These are phyloP conservation scores for Coregonus suidteri DNA, from an alignment of 2,797 vertebrate genomes.

Conservation along the genomic window DNA sequence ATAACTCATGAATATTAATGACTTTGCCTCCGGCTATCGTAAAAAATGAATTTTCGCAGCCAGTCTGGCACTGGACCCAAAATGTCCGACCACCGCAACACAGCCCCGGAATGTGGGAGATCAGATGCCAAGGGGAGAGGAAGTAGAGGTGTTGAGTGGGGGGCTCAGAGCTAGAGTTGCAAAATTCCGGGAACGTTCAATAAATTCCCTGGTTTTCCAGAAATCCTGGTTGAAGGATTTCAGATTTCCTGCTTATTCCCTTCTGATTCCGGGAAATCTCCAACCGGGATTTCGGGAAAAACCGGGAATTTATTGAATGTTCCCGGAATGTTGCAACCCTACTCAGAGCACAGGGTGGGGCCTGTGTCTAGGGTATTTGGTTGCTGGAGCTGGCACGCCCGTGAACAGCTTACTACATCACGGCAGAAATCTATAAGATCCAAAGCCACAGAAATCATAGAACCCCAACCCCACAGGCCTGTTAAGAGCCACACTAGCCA, in stretches of 20 bases:
- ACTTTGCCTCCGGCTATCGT: no score
- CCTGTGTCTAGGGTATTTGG: not conserved
- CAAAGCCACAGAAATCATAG: not conserved
- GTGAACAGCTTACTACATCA: not conserved
- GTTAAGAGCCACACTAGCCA: not conserved
- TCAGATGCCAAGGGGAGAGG: not conserved
- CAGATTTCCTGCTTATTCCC: no score
- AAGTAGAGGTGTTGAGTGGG: not conserved
- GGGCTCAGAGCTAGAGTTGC: not conserved
- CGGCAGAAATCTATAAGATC: not conserved
- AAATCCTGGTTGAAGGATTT: no score
- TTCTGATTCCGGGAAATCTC: no score
- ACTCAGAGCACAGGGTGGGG: not conserved
- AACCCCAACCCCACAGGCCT: not conserved
- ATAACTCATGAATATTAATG: no score
- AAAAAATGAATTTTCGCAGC: not conserved
- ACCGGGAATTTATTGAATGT: no score
- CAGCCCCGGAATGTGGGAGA: not conserved
- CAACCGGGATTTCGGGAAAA: no score
- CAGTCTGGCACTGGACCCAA: not conserved
- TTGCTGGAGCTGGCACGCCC: not conserved
- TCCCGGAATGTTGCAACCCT: no score
- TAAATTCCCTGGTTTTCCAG: no score
- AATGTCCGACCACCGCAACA: not conserved
- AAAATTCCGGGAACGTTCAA: no score